Base-by-base conservation (phyloP, 1,140 invertebrate species). In the Platyura marginata region DNA sequence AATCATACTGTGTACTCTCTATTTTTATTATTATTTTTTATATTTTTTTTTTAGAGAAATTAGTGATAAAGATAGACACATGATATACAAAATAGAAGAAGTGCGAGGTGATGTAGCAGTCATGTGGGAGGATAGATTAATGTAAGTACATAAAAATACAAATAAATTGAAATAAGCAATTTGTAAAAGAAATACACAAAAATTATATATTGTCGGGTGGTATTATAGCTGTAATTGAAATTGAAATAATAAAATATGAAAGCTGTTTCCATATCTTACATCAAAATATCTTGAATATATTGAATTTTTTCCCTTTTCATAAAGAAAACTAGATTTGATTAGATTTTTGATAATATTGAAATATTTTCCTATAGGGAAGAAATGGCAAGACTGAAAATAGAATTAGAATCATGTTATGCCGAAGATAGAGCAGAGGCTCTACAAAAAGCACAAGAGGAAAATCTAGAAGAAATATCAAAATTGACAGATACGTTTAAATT, bases 351-450 rank as follows among this genome's bases (percentile, higher is more conserved):
- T n/a, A n/a, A n/a, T n/a, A n/a, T n/a, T n/a, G n/a, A n/a, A n/a
- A n/a, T n/a, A 61, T 58, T 33, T 51, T 54, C 48, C 40, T 63
- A 38, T 52, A 62, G 50, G 52, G 58, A 49, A 67, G 71, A 59
- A 64, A 61, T 61, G 59, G 56, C 53, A 49, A 63, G 71, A 60
- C 57, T 77, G 51, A 72, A 69, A 57, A 56, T 59, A 37, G 73
- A 76, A 56, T 54, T 76, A 44, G 71, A 74, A 49, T 62, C 66
- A 48, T 64, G 68, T 43, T 68, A 74, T 48, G 60, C 63, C 34
- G 72, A 76, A 47, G 73, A 76, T 47, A 72, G 72, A 42, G 61
- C 64, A 22, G 54, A 53, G n/a, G 68, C 68, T 8, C 57, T 75
- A 34, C 68, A 74, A 46, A 61, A 67, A 48, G 49, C 66, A 21